Evolutionary conservation across 2,113 vertebrate species (phyloP), one percentile per base, ranked within the genome.

Genomic region (Aspidoscelis tigris): DNA sequence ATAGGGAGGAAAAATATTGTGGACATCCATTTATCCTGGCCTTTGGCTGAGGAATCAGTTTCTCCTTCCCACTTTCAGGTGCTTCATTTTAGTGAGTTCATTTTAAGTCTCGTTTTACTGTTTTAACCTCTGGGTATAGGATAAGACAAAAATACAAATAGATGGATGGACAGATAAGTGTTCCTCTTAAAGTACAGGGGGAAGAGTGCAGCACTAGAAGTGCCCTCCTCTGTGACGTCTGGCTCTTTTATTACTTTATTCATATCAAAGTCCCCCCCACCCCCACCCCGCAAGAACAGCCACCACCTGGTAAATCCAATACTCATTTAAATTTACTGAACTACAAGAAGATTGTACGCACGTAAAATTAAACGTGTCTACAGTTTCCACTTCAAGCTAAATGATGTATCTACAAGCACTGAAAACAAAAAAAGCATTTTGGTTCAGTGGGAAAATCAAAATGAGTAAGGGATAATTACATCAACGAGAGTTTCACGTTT

Each of bases 401-500:
- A 44, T 5, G 26, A 47, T 68, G 53, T 72, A 55, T 53, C 21
- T 70, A n/a, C 41, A 79, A 79, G 83, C 24, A 33, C 21, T n/a
- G 72, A 79, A 50, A 65, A 72, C 12, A 22, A 68, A 68, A 75
- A 76, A 74, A 69, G 22, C 50, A 55, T 69, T 83, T 83, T 76
- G 78, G 91, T 83, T 91, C 91, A 87, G 78, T 20, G 80, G 88
- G 87, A 72, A 47, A 89, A 61, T 74, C 73, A 21, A 21, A 72
- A 78, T 80, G 69, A 80, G 66, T 74, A 66, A 50, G 21, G 58
- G n/a, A 79, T 93, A 83, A 86, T 90, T 76, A 84, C 80, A 81
- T 3, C 2, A 87, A 70, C 78, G 55, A 87, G 87, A 71, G 55
- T 77, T 65, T 81, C 39, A 0, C 1, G 73, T 33, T 83, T 0